Conservation (phyloP, 2,113 vertebrate species). For the Globicephala melas region DNA sequence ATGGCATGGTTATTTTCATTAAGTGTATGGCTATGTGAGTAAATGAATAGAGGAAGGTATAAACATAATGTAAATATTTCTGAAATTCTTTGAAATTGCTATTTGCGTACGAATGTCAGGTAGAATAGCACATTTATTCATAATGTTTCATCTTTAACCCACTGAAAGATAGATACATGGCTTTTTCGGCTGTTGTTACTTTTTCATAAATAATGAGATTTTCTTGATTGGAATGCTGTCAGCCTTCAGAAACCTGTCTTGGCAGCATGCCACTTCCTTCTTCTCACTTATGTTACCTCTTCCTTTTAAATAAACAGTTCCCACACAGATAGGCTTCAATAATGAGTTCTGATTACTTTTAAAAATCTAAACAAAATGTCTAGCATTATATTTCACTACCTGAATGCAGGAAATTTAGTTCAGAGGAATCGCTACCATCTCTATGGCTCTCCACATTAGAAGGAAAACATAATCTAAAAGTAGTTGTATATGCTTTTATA, state of each 20-base stretch:
- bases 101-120: background rate
- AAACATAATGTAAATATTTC: constrained; percentile 36
- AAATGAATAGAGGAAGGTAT: background rate
- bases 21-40: background rate
- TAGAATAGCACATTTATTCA: background rate
- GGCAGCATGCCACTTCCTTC: background rate
- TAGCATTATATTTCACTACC: constrained; percentile 24
- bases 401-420: constrained; percentile 48
- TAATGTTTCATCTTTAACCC: background rate
- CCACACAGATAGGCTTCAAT: constrained; percentile 13
- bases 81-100: constrained; percentile 20
- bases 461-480: constrained; percentile 30
- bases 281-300: background rate
- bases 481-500: background rate
- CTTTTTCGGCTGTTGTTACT: background rate
- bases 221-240: background rate
- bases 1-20: background rate
- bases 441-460: constrained; percentile 9
- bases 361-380: background rate
- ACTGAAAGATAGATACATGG: background rate
- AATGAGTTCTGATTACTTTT: constrained; percentile 54
- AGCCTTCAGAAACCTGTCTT: background rate
- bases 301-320: constrained; percentile 59
- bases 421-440: background rate
- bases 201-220: constrained; percentile 56